Conservation (phyloP, 2,113 vertebrate genomes). For the Mobula hypostoma region DNA sequence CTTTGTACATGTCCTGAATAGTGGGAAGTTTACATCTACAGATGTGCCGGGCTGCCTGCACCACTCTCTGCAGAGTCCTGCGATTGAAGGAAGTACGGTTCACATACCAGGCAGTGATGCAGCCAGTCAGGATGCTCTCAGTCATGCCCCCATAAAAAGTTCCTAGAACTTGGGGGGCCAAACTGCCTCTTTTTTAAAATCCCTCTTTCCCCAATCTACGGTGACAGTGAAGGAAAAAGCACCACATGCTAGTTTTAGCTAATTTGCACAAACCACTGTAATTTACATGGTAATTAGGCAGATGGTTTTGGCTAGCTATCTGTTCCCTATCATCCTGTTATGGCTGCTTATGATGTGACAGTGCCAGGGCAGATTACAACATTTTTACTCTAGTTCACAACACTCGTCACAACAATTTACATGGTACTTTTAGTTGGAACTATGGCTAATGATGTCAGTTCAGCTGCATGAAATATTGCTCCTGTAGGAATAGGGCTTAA, state of each 20-base stretch:
- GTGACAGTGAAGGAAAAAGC: background rate
- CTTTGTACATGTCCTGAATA: too few species aligned
- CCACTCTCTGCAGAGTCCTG: too few species aligned
- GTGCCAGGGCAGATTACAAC: background rate
- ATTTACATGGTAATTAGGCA: background rate
- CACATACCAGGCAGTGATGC: too few species aligned
- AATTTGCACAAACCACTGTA: background rate
- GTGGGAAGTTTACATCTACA: too few species aligned
- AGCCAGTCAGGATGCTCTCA: too few species aligned
- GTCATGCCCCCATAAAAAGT: too few species aligned
- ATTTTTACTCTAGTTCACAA: background rate
- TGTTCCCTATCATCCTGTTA: background rate
- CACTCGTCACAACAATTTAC: background rate
- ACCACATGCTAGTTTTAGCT: background rate
- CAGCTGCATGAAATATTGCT: background rate
- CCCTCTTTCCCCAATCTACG: background rate
- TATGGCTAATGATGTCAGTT: background rate
- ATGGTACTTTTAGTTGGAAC: background rate
- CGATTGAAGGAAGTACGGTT: too few species aligned
- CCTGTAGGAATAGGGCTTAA: background rate
- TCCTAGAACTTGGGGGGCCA: too few species aligned
- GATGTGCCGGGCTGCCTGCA: too few species aligned
- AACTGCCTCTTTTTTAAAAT: background rate
- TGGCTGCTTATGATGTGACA: background rate
- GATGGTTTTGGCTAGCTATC: background rate